phyloP scores from a whole-genome alignment of 1,140 invertebrate species.

The Pachyrhynchus sulphureomaculatus region DNA sequence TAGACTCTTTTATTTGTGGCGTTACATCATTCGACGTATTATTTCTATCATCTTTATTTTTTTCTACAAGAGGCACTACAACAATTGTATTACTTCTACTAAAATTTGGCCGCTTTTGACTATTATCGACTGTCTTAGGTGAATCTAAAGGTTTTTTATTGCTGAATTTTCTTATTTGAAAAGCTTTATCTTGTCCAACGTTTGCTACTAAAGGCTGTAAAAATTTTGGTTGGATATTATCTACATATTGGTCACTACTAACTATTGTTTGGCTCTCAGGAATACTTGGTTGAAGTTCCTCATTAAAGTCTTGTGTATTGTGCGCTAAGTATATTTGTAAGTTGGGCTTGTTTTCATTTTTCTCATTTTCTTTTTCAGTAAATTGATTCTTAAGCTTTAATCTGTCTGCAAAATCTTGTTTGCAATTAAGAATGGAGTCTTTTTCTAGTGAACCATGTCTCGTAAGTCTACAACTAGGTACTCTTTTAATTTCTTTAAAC shows the following conservation, averaged over 20 bases:
- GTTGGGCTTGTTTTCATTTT: conserved; percentile 54
- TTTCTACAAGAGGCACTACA: conserved; percentile 42
- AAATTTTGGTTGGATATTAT: conserved; percentile 35
- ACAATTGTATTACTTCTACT: conserved; percentile 31
- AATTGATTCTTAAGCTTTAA: conserved; percentile 44
- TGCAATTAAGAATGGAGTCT: conserved; percentile 56
- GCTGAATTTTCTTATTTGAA: conserved; percentile 43
- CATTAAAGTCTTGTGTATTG: conserved; percentile 44
- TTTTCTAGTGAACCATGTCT: conserved; percentile 46
- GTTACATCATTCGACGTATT: background rate
- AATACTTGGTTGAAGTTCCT: conserved; percentile 8
- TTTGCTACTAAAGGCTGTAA: conserved; percentile 33
- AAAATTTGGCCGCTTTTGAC: conserved; percentile 19
- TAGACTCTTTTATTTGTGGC: background rate
- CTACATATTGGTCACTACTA: background rate
- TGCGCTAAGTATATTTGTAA: conserved; percentile 59
- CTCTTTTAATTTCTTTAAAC: conserved; percentile 42
- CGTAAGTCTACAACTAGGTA: conserved; percentile 22
- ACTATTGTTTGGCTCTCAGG: background rate
- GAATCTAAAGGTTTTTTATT: conserved; percentile 5
- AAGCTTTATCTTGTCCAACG: conserved; percentile 31
- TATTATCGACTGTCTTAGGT: background rate
- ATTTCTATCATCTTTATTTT: conserved; percentile 2
- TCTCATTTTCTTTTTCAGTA: conserved; percentile 51
- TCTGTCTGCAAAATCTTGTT: conserved; percentile 56